These are phyloP conservation scores for Meles meles DNA, from an alignment of 2,113 vertebrate species.

Conservation along the genomic window DNA sequence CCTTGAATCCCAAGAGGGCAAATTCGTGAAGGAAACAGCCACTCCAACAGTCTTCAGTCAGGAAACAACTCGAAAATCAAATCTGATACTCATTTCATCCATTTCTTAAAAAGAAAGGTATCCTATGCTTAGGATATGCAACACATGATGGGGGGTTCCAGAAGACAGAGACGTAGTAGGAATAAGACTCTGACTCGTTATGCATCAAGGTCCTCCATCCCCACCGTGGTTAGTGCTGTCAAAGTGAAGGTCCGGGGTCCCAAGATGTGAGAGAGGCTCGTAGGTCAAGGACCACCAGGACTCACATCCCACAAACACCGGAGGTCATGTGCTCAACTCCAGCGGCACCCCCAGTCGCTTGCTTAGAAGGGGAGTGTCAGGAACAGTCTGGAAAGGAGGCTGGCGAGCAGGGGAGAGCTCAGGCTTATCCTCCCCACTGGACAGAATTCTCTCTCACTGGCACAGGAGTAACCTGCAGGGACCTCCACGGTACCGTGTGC, in stretches of 20 bases:
- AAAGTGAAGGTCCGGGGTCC: not conserved
- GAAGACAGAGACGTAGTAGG: not conserved
- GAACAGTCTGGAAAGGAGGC: not conserved
- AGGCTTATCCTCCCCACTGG: slow-evolving; percentile 6
- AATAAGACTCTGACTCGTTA: not conserved
- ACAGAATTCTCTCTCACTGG: slow-evolving; percentile 20
- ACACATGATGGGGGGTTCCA: not conserved
- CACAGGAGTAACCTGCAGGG: slow-evolving; percentile 44
- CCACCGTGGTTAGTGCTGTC: not conserved
- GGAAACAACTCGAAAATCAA: not conserved
- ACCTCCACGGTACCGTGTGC: not conserved
- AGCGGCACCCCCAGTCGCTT: not conserved
- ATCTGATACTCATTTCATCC: not conserved
- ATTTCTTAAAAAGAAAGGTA: not conserved
- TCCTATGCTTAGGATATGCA: too few species aligned
- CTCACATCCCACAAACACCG: not conserved
- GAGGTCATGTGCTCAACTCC: not conserved
- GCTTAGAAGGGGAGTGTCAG: not conserved
- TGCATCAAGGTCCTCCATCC: not conserved
- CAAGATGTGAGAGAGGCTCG: not conserved
- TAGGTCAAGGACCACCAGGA: not conserved
- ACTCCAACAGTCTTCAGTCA: not conserved
- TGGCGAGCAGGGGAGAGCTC: not conserved
- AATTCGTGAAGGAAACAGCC: not conserved
- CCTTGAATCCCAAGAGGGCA: not conserved